Base-by-base conservation (phyloP, 2,888 invertebrate genomes). In the Drosophila villosipedis region DNA sequence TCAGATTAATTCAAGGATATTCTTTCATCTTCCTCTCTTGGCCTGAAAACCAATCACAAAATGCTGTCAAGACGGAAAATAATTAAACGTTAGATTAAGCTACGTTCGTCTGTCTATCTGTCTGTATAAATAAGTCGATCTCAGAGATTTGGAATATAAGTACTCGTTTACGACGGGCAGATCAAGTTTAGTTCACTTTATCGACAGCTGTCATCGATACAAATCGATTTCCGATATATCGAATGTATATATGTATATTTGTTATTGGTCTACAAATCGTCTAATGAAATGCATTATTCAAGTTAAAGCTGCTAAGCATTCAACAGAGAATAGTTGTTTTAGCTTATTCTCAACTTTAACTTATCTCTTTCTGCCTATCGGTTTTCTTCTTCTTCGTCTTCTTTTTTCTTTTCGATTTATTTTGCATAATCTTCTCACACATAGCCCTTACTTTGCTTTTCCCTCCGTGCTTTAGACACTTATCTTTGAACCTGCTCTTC, bases 241-340 rank as follows among this genome's bases (percentile, higher is more conserved):
- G 22, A 22, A 22, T 22, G 43, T 43, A 3, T 6, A 6, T 6
- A 30, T 30, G 28, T 39, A 41, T n/a, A 35, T 4, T 4, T 35
- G 14, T 35, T 35, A 33, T 35, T 35, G 33, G 4, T 35, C 14
- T n/a, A n/a, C n/a, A n/a, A n/a, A n/a, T 43, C 22, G 43, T 22
- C 1, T 3, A 14, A 22, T 6, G 6, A 43, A 22, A 43, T 22
- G 3, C 22, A 12, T 3, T 43, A 14, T 14, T 3, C 6, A 3
- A 22, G 22, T n/a, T n/a, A 43, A 14, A 3, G 3, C 22, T 22
- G 43, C 6, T 14, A 4, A n/a, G 39, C n/a, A 39, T 4, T 39
- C n/a, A n/a, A 4, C n/a, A 1, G n/a, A 9, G 43, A 43, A 0
- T 12, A 1, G 5, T n/a, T 6, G n/a, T 43, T n/a, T 14, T 6